phyloP scores from a whole-genome alignment of 2,113 vertebrate genomes.

The Barbus barbus region DNA sequence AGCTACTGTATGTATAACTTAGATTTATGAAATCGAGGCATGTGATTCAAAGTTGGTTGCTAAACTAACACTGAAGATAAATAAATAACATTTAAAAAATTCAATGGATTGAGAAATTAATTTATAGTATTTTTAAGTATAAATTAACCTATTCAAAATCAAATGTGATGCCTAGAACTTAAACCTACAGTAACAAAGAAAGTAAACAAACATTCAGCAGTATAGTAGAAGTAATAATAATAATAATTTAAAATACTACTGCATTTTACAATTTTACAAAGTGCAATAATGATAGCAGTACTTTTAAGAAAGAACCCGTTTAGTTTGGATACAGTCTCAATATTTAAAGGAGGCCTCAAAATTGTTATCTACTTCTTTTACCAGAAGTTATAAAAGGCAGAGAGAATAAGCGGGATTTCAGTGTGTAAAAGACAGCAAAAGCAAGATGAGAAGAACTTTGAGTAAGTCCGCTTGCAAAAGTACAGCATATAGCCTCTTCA shows the following conservation, averaged over 20 bases:
- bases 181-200: background rate
- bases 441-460: background rate
- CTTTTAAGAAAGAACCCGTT: background rate
- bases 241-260: background rate
- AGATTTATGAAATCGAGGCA: background rate
- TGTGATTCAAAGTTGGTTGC: background rate
- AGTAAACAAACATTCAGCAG: background rate
- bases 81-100: background rate
- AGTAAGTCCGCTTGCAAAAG: background rate
- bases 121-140: background rate
- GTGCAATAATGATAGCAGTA: background rate
- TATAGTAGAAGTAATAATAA: background rate
- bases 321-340: background rate
- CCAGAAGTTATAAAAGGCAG: background rate
- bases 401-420: background rate
- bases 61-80: background rate
- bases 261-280: background rate
- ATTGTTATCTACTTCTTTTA: background rate
- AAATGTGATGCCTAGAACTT: background rate
- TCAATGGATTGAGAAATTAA: background rate
- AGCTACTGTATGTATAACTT: background rate
- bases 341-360: background rate
- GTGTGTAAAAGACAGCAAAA: too few species aligned
- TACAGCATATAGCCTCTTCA: background rate
- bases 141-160: background rate